Percentiles rank a stretch among this genome's conserved stretches.
Evolutionary conservation across 2,888 invertebrate species (phyloP).

Genomic region (Molorchus minor): DNA sequence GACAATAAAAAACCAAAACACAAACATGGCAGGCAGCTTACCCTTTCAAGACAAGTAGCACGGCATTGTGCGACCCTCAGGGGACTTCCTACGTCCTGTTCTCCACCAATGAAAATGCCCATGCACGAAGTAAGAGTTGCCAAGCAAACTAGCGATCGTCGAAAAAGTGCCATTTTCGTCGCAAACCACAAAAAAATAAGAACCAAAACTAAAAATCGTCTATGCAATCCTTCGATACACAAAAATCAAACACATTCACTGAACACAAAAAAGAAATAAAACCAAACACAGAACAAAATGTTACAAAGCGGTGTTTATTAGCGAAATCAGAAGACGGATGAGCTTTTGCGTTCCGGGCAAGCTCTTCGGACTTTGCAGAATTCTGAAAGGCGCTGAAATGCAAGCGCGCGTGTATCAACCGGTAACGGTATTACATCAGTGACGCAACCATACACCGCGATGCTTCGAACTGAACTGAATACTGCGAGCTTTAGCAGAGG

Average conservation of each 20-base stretch:
- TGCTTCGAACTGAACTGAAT: conserved; percentile 52
- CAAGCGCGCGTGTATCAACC: conserved; percentile 33
- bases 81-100: conserved; percentile 76
- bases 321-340: conserved; percentile 14
- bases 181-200: conserved; percentile 40
- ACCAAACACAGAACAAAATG: conserved; percentile 32
- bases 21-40: conserved; percentile 58
- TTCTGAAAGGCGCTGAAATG: conserved; percentile 24
- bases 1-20: conserved; percentile 20
- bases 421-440: conserved; percentile 35
- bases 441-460: conserved; percentile 30
- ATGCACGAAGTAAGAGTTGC: conserved; percentile 53
- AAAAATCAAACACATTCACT: conserved; percentile 35
- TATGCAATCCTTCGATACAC: conserved; percentile 23
- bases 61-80: conserved; percentile 77
- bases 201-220: conserved; percentile 36
- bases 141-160: conserved; percentile 55
- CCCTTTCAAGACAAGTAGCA: conserved; percentile 78
- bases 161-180: conserved; percentile 54
- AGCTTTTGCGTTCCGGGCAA: conserved; percentile 8
- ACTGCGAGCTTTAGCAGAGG: conserved; percentile 27
- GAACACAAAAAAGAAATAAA: conserved; percentile 31
- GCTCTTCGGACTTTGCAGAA: neutral
- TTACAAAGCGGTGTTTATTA: conserved; percentile 1
- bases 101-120: conserved; percentile 64